Evolutionary conservation across 2,888 invertebrate species (phyloP).

Genomic region (Lypha dubia): DNA sequence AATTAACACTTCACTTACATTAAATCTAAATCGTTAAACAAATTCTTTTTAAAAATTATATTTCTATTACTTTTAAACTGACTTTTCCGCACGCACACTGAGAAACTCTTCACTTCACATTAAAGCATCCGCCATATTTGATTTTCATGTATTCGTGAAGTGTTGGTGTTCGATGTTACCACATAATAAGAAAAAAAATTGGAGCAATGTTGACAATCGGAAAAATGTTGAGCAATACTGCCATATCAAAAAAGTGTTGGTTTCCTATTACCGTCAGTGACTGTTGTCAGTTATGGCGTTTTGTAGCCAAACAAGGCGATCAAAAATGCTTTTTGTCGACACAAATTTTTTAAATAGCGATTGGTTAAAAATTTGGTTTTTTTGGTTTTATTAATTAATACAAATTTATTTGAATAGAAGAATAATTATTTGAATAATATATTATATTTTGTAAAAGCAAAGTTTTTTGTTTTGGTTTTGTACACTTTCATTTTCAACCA

Average conservation of each 20-base stretch:
- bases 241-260: not conserved
- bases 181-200: not conserved
- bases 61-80: conserved; percentile 64
- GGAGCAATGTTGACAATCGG: conserved; percentile 35
- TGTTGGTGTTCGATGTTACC: conserved; percentile 52
- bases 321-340: too few relatives aligned
- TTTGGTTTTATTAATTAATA: too few relatives aligned
- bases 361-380: too few relatives aligned
- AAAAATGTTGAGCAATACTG: not conserved
- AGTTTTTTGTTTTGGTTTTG: too few relatives aligned
- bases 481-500: too few relatives aligned
- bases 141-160: conserved; percentile 69
- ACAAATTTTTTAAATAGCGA: too few relatives aligned
- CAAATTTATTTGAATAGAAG: too few relatives aligned
- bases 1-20: conserved; percentile 69
- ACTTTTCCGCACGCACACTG: conserved; percentile 71
- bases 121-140: conserved; percentile 71
- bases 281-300: too few relatives aligned
- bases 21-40: conserved; percentile 62
- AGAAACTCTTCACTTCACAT: conserved; percentile 70
- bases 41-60: conserved; percentile 54
- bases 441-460: too few relatives aligned
- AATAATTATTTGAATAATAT: too few relatives aligned
- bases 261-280: too few relatives aligned
- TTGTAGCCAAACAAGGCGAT: too few relatives aligned